A percentile compares a stretch with the other conserved stretches of the same genome.
phyloP scores from a whole-genome alignment of 2,113 vertebrate genomes.

The Ceratotherium simum region DNA sequence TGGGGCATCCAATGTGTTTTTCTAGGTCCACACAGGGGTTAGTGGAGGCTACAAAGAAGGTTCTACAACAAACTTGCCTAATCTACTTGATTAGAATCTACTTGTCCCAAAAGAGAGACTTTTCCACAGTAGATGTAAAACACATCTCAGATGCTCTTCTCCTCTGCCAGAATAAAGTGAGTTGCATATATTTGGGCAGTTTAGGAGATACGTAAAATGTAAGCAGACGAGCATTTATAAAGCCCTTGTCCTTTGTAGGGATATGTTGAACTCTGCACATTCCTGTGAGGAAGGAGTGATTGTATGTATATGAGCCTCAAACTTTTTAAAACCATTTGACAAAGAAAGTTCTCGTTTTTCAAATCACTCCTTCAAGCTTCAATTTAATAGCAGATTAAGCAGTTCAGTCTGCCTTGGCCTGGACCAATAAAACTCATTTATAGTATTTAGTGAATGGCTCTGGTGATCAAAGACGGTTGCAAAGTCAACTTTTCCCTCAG shows the following conservation, averaged over 20 bases:
- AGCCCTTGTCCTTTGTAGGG: not conserved
- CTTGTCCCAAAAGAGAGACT: not conserved
- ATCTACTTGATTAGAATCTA: not conserved
- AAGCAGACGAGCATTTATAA: not conserved
- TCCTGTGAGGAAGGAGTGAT: not conserved
- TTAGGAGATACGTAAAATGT: not conserved
- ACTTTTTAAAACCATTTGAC: not conserved
- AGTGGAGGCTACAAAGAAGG: not conserved
- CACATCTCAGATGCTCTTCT: not conserved
- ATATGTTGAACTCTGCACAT: not conserved
- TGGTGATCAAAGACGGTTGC: not conserved
- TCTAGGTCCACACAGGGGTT: not conserved
- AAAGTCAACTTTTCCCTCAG: conserved; percentile 19
- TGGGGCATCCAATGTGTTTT: not conserved
- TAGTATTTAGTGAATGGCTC: not conserved
- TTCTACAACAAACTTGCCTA: not conserved
- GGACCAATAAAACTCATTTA: conserved; percentile 18
- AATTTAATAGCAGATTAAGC: conserved; percentile 32
- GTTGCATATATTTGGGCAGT: not conserved
- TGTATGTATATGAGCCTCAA: not conserved
- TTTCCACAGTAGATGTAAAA: not conserved
- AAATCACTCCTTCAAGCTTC: not conserved
- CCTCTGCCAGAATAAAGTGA: not conserved
- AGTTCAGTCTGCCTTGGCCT: not conserved
- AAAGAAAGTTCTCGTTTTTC: not conserved